These are phyloP conservation scores for Eupeodes latifasciatus DNA, from an alignment of 2,888 invertebrate genomes.

Conservation along the genomic window DNA sequence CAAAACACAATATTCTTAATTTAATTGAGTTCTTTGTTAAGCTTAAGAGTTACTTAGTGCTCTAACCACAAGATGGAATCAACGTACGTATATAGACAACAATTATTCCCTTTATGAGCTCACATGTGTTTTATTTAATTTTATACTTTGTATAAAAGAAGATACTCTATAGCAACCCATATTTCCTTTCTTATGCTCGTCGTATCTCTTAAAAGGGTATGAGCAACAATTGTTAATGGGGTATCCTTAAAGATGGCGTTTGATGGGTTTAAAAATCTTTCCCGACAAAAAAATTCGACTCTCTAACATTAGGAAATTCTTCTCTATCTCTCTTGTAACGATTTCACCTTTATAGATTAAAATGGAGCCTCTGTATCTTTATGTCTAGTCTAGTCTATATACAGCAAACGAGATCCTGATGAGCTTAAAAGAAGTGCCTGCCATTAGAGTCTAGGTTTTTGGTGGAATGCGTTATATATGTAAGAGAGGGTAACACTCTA, in stretches of 20 bases:
- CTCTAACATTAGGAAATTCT: neutral
- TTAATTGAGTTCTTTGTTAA: constrained; percentile 28
- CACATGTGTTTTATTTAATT: constrained; percentile 74
- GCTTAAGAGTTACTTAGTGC: constrained; percentile 64
- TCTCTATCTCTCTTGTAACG: neutral
- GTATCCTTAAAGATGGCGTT: constrained; percentile 42
- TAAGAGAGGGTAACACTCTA: constrained; percentile 54
- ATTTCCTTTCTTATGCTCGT: neutral
- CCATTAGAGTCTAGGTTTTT: neutral
- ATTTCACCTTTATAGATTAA: constrained; percentile 27
- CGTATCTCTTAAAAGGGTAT: neutral
- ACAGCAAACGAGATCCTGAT: constrained; percentile 44
- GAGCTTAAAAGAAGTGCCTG: constrained; percentile 37
- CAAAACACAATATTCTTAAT: constrained; percentile 22
- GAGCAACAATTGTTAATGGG: constrained; percentile 44
- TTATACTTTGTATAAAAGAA: constrained; percentile 62
- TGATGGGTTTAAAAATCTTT: constrained; percentile 16
- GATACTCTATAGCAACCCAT: neutral
- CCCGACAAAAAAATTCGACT: too few relatives aligned
- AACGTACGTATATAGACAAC: constrained; percentile 21
- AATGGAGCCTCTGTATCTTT: neutral
- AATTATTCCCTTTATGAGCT: constrained; percentile 71
- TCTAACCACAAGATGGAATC: constrained; percentile 31
- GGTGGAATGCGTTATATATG: neutral
- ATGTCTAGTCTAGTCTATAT: neutral